phyloP scores from a whole-genome alignment of 1,140 invertebrate species.

The Goniozus legneri region DNA sequence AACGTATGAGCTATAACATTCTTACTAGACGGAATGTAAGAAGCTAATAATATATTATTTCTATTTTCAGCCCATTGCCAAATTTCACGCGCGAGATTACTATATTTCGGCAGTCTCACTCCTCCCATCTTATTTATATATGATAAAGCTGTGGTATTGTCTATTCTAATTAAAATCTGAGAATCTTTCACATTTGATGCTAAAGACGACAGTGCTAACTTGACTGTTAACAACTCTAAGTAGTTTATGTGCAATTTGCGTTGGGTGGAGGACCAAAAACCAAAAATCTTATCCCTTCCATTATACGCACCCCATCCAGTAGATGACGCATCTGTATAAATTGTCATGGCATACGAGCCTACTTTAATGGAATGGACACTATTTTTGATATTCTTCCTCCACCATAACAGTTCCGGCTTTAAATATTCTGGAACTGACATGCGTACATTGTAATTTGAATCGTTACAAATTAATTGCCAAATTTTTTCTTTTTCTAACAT shows the following conservation, averaged over 20 bases:
- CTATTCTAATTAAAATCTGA: background rate
- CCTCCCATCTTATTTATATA: background rate
- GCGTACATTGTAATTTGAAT: background rate
- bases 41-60: background rate
- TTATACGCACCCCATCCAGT: background rate
- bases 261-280: background rate
- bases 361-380: background rate
- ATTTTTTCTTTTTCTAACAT: background rate
- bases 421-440: background rate
- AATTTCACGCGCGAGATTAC: background rate
- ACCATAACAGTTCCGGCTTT: background rate
- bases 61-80: background rate
- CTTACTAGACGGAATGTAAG: background rate
- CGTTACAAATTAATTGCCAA: background rate
- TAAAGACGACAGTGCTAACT: background rate
- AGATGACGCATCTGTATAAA: background rate
- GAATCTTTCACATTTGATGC: background rate
- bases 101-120: background rate
- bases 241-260: background rate
- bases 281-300: background rate
- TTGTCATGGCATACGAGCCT: background rate
- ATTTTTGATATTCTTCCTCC: background rate
- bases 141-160: background rate
- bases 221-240: background rate
- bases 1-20: background rate